Conservation (phyloP, 2,113 vertebrate genomes). For the Laticauda colubrina region DNA sequence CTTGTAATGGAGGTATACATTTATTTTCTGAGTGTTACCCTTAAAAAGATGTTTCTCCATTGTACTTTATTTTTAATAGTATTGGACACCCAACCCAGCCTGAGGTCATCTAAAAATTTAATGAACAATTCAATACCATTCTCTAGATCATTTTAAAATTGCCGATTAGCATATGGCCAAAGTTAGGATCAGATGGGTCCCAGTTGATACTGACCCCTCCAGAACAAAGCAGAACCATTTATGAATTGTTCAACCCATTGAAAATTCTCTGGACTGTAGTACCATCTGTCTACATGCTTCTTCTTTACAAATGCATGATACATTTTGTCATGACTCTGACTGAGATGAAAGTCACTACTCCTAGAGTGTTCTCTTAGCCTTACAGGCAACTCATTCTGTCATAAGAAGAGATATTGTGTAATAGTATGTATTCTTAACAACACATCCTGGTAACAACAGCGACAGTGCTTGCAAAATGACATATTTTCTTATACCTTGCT, state of each 20-base stretch:
- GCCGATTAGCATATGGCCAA: neutral
- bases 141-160: neutral
- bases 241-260: neutral
- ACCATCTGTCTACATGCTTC: neutral
- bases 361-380: neutral
- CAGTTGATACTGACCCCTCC: neutral
- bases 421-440: neutral
- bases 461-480: neutral
- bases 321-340: neutral
- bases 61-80: neutral
- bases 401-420: neutral
- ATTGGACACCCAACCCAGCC: neutral
- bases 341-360: neutral
- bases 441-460: neutral
- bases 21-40: neutral
- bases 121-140: neutral
- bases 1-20: neutral
- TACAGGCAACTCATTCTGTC: neutral
- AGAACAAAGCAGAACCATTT: neutral
- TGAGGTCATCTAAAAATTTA: neutral
- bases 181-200: neutral
- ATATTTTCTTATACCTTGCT: neutral
- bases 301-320: neutral
- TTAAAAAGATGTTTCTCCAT: neutral
- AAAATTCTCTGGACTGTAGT: neutral